phyloP scores from a whole-genome alignment of 2,113 vertebrate genomes.

The Phodopus roborovskii region DNA sequence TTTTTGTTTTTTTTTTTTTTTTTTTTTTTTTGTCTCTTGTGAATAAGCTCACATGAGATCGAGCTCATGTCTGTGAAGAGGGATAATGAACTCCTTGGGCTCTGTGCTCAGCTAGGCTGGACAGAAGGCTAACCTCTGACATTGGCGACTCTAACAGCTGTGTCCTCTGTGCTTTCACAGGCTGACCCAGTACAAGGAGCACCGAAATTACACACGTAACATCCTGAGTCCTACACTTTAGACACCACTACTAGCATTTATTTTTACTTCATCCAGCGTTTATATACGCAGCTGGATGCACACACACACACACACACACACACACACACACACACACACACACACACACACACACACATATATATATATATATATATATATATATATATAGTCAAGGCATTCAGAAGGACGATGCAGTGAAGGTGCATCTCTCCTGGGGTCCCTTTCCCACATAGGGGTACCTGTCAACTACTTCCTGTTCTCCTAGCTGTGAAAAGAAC shows the following conservation, averaged over 20 bases:
- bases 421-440: not conserved
- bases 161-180: not conserved
- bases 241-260: not conserved
- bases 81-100: not conserved
- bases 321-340: too few species aligned
- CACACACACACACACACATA: too few species aligned
- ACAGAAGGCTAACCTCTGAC: not conserved
- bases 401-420: not conserved
- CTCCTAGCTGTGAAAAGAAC: not conserved
- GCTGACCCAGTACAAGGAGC: not conserved
- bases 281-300: not conserved
- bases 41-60: not conserved
- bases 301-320: too few species aligned
- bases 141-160: not conserved
- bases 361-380: too few species aligned
- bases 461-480: too few species aligned
- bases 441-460: accelerated
- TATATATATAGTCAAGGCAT: not conserved
- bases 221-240: not conserved
- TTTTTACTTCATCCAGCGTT: not conserved
- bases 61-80: conserved; percentile 17
- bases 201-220: accelerated
- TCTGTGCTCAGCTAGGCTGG: not conserved
- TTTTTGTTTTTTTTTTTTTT: not conserved
- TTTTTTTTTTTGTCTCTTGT: not conserved